Evolutionary conservation across 2,888 invertebrate genomes (phyloP), one percentile per base, ranked within the genome.

Genomic region (Linnaemya vulpina): DNA sequence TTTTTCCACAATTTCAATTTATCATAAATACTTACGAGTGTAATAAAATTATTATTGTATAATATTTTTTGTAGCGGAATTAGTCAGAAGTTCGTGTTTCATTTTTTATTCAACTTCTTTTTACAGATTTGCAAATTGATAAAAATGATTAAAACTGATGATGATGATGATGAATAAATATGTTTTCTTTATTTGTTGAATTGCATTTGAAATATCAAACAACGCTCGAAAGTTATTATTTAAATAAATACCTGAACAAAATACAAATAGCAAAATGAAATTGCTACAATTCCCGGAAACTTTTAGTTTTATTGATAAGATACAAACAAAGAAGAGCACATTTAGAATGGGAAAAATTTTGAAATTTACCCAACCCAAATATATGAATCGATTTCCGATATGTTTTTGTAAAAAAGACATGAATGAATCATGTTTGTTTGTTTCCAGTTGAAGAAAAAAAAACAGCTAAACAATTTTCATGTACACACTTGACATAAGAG

Each of bases 1-100:
- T 65, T 80, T 73, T 73, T 73, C 71, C 80, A 67, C n/a, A 60
- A 74, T 74, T 80, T 80, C 10, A 11, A 68, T 80, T 74, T 30
- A 49, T 74, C 67, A 74, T 60, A 30, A 15, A n/a, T n/a, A n/a
- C n/a, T n/a, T 15, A 30, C 15, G 53, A 53, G 20, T 53, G 20
- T 53, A 22, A 25, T 13, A 53, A 13, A 40, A 20, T 40, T 75
- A 15, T 17, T 20, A 65, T 53, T 46, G 25, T 43, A 2, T 25
- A 58, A 30, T 60, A 65, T 30, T 46, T 10, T 35, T 38, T n/a
- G 62, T 63, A 49, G 35, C 53, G 43, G 22, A 71, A 55, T 71
- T 75, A 68, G 9, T 46, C 55, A 78, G 58, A 53, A 51, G 46
- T 35, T 81, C 60, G 74, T 81, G 75, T 62, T 68, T 75, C 17